Base-by-base conservation (phyloP, 2,797 vertebrate genomes). In the Enteromius anoplus region DNA sequence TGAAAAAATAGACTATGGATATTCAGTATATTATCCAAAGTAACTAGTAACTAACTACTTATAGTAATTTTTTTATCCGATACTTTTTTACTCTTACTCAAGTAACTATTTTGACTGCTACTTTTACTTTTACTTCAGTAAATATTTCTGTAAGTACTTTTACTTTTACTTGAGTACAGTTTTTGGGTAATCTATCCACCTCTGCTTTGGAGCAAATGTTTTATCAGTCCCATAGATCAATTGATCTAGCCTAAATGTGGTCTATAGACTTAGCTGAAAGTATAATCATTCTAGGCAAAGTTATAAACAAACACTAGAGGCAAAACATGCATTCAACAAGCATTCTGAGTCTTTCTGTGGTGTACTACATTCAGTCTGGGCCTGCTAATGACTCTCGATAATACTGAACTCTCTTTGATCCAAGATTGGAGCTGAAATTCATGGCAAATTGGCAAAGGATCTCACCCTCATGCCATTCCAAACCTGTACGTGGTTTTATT, bases 321-420 rank as follows among this genome's bases (percentile, higher is more conserved):
- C 45, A 71, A 3, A 19, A 14, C 26, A 32, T 4, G 8, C 19
- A 71, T 29, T 49, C 19, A 15, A 49, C 42, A 47, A 29, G 60
- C 26, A 62, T 62, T 62, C 26, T 5, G 37, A 14, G 34, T 23
- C 15, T 71, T 17, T 71, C n/a, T 49, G 40, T 42, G 42, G n/a
- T 29, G 42, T 26, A 47, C 7, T 26, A 47, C 7, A 70, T 47
- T 71, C 23, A 15, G 4, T 3, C 7, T 7, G 2, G 11, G 12
- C 7, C 34, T 68, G 21, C 62, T 23, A 26, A 40, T 69, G 6
- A 69, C 66, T 10, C 2, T 21, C 11, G 12, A 69, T 23, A 12
- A n/a, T 45, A 45, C 40, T 47, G 68, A 70, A 70, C 40, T 47
- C 42, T 70, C 12, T 68, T 68, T 68, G 34, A 68, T 40, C 34